phyloP scores from a whole-genome alignment of 2,797 vertebrate species.

The Lepus oiostolus region DNA sequence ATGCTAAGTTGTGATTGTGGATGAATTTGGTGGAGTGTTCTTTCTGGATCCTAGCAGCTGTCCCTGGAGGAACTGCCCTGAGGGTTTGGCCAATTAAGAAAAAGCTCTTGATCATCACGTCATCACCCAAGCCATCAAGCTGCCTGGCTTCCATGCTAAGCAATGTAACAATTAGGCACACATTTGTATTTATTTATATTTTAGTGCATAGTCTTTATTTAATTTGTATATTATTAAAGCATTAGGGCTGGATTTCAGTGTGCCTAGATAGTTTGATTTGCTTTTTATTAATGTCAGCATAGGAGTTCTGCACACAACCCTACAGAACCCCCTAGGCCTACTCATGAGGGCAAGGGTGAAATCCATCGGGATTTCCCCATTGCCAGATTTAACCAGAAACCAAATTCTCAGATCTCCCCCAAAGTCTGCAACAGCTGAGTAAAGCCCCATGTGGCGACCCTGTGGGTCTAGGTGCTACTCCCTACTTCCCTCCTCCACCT shows the following conservation, averaged over 20 bases:
- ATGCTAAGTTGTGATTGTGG: not conserved
- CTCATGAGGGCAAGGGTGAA: not conserved
- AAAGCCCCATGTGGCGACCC: not conserved
- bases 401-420: not conserved
- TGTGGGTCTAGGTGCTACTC: fast-evolving
- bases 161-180: not conserved
- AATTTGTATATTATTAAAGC: not conserved
- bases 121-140: not conserved
- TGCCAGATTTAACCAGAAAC: not conserved
- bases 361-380: not conserved
- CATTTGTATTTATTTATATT: conserved; percentile 8
- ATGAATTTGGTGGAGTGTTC: not conserved
- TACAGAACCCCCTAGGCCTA: not conserved
- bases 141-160: not conserved
- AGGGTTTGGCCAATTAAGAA: conserved; percentile 39
- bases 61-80: not conserved
- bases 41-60: not conserved
- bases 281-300: not conserved
- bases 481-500: not conserved
- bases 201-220: not conserved
- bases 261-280: no score
- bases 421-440: not conserved
- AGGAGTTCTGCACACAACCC: not conserved
- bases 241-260: not conserved
- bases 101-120: conserved; percentile 18